These are phyloP conservation scores for Alces alces DNA, from an alignment of 2,113 vertebrate genomes.

Conservation along the genomic window DNA sequence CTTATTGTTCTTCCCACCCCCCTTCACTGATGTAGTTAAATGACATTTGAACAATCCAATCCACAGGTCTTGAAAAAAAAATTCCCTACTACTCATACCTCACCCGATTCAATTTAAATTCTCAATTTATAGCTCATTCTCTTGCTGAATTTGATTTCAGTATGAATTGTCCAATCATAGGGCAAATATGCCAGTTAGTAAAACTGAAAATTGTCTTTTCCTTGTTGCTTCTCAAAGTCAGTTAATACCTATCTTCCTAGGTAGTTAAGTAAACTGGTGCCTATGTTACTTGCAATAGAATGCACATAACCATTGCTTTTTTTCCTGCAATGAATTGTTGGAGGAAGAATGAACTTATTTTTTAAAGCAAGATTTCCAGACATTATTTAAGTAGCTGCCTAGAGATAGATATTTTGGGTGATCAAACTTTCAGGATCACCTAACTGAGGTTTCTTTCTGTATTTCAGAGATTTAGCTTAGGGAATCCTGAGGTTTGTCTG, in stretches of 20 bases:
- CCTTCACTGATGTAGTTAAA: neutral
- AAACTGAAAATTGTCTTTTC: neutral
- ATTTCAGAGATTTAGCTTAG: neutral
- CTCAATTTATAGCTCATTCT: neutral
- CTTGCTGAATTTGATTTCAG: neutral
- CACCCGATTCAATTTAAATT: neutral
- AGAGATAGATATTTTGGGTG: neutral
- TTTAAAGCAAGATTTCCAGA: neutral
- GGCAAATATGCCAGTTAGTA: neutral
- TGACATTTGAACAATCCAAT: neutral
- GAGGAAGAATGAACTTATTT: neutral
- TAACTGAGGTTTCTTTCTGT: constrained; percentile 19
- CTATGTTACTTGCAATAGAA: neutral
- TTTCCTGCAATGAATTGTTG: neutral
- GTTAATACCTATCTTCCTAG: neutral
- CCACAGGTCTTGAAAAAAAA: neutral
- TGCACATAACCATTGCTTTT: neutral
- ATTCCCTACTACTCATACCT: neutral
- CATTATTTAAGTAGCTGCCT: neutral
- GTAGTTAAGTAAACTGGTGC: neutral
- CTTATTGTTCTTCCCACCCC: neutral
- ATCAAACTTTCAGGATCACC: neutral
- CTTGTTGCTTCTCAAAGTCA: neutral
- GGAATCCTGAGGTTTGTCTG: neutral
- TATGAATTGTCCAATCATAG: neutral